Percentiles rank a stretch among this genome's conserved stretches.
These are phyloP conservation scores for Malacoraja senta DNA, from an alignment of 2,797 vertebrate species.

Conservation along the genomic window DNA sequence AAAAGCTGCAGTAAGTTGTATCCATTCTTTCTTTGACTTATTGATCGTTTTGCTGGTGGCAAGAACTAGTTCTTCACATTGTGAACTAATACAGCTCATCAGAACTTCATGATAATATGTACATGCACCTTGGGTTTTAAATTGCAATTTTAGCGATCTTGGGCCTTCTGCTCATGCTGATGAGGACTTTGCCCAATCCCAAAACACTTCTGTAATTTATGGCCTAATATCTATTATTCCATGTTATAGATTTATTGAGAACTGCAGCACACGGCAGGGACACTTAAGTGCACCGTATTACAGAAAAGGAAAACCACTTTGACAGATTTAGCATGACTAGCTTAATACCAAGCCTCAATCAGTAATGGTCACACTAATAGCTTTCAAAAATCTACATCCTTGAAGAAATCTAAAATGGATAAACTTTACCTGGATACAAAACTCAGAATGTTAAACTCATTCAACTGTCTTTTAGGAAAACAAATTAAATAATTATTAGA, in stretches of 20 bases:
- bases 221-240: neutral
- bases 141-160: neutral
- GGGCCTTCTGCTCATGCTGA: neutral
- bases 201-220: neutral
- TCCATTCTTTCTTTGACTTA: neutral
- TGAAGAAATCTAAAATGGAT: neutral
- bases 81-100: neutral
- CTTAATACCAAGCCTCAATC: neutral
- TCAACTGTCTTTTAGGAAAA: conserved; percentile 35
- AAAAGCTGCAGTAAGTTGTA: too few relatives aligned
- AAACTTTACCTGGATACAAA: conserved; percentile 17
- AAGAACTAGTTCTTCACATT: neutral
- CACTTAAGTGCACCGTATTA: neutral
- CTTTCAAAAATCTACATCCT: neutral
- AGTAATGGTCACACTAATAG: neutral
- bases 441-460: conserved; percentile 31
- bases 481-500: conserved; percentile 37
- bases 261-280: neutral
- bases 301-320: neutral
- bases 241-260: neutral
- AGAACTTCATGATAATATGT: neutral
- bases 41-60: neutral
- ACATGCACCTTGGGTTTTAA: too few relatives aligned
- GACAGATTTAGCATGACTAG: neutral
- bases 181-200: neutral